Evolutionary conservation across 2,113 vertebrate genomes (phyloP).

Genomic region (Heterocephalus glaber): DNA sequence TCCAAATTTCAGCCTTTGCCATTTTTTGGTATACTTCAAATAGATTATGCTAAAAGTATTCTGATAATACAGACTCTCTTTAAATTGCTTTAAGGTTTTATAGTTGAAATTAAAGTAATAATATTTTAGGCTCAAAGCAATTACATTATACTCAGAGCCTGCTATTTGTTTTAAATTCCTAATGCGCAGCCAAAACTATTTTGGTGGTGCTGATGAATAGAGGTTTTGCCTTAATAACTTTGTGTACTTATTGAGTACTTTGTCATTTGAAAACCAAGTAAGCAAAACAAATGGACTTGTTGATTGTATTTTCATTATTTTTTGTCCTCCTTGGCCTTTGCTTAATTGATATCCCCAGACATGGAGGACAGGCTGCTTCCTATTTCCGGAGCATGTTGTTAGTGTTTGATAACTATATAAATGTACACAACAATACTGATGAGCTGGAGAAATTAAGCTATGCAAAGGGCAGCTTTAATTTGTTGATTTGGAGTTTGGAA

Average conservation of each 20-base stretch:
- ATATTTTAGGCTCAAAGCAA: background rate
- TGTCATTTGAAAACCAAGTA: slow-evolving; percentile 12
- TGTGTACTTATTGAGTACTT: background rate
- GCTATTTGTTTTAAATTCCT: background rate
- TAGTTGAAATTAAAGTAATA: background rate
- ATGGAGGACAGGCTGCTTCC: background rate
- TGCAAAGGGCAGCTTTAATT: slow-evolving; percentile 43
- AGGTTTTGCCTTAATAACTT: background rate
- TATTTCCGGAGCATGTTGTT: background rate
- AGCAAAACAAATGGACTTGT: slow-evolving; percentile 15
- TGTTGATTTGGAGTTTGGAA: slow-evolving; percentile 55
- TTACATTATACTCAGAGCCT: background rate
- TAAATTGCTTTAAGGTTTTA: background rate
- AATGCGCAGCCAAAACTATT: background rate
- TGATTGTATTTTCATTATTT: slow-evolving; percentile 51
- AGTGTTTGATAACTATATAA: slow-evolving; percentile 34
- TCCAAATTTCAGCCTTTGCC: background rate
- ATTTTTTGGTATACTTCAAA: background rate
- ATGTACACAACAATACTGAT: background rate
- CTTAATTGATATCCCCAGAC: background rate
- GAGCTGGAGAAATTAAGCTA: slow-evolving; percentile 11
- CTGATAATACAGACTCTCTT: background rate
- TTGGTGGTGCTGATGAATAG: background rate
- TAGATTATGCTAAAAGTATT: background rate
- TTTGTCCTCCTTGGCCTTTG: background rate